Evolutionary conservation across 2,797 vertebrate species (phyloP), one percentile per base, ranked within the genome.

Genomic region (Platyrinchus mystaceus): DNA sequence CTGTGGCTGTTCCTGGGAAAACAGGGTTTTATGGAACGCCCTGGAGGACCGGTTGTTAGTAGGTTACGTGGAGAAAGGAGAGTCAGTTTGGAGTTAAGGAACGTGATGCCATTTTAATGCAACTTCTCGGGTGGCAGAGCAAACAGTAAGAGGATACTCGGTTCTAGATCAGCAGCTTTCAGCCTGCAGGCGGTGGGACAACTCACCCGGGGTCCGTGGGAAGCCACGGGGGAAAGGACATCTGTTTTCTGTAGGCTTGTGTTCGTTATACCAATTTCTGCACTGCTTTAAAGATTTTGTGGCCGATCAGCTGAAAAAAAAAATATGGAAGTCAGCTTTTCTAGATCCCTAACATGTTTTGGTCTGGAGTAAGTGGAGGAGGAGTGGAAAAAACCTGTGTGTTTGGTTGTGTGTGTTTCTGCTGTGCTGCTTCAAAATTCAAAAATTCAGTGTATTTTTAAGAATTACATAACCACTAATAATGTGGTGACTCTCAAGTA

Each of bases 121-220:
- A 74, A 84, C 81, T 92, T 95, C 84, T 93, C 84, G 4, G 80
- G 7, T 84, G 75, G 91, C 94, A 95, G 83, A 86, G 41, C 80
- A 67, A 90, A 70, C 89, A 89, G 90, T 97, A 94, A 95, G 86
- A 50, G 87, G 94, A 94, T 95, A 92, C 73, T 69, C 5, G 5
- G 87, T 93, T 93, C 90, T 94, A 92, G 95, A 95, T 84, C 43
- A 7, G 87, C 36, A 74, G 68, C 81, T 82, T 77, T 69, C 18
- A 5, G 59, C 37, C 86, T 68, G 60, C 59, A 27, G 78, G 56
- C 44, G 11, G 44, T 28, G 41, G 87, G 83, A 52, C 84, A 62
- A 21, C 70, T 88, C 41, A 15, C 0, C 4, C 1, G 1, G 52
- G 14, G 52, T 76, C 56, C 1, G 10, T 53, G 74, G 60, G 82